Base-by-base conservation (phyloP, 2,113 vertebrate genomes). In the Pelusios castaneus region DNA sequence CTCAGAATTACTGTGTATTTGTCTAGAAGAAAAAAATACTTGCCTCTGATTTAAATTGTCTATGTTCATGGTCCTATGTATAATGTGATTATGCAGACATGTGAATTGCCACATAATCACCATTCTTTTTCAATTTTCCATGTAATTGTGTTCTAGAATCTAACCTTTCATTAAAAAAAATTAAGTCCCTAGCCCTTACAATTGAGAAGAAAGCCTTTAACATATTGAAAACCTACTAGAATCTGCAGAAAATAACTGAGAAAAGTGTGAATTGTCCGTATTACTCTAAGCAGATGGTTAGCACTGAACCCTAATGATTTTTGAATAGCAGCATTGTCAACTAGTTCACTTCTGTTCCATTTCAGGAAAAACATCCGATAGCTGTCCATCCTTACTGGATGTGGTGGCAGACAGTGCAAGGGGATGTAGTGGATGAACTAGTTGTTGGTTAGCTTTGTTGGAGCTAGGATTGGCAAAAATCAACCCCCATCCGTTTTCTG, bases 31-130 rank as follows among this genome's bases (percentile, higher is more conserved):
- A 91, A 79, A 83, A 24, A 85, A 58, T 3, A 34, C 51, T 47
- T 49, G 80, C 79, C 75, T 75, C 94, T 93, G 89, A 80, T 91
- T 38, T 83, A n/a, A 79, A 89, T 90, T 91, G 1, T 29, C 88
- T 80, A 25, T 85, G 56, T 91, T 94, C 4, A 5, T 51, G 8
- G 13, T 24, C 6, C 73, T 22, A 45, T 45, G 43, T 45, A 45
- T 45, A 76, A 76, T 76, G 73, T 45, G 63, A 38, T 70, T 70
- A 38, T 70, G n/a, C 34, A 70, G 19, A n/a, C n/a, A 70, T 70
- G n/a, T 38, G 80, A 89, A 82, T 87, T 94, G 58, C 49, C 45
- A 78, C 27, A 24, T 52, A 91, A 94, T 43, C 85, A 41, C 34
- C 82, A 24, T 84, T 80, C 88, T 85, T 88, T 58, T 17, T 80